phyloP scores from a whole-genome alignment of 37 sponge, comb jelly and placozoan species.

The Chondrosia reniformis region DNA sequence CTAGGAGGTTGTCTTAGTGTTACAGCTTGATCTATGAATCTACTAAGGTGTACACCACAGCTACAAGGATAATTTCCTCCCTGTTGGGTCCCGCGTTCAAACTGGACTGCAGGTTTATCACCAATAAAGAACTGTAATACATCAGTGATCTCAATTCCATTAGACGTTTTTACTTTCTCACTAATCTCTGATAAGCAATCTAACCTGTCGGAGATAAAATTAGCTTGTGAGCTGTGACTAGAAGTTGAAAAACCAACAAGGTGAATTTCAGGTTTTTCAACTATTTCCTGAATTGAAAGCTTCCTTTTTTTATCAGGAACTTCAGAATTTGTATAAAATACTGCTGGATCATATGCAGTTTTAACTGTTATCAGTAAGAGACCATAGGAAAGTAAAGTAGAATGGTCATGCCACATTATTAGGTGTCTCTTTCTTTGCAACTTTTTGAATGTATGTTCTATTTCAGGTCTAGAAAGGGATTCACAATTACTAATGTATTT shows the following conservation, averaged over 20 bases:
- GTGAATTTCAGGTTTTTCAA: slow-evolving; percentile 24
- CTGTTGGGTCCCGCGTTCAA: slow-evolving; percentile 38
- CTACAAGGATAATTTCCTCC: slow-evolving; percentile 34
- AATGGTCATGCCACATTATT: background rate
- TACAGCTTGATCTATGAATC: slow-evolving; percentile 22
- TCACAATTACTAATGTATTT: no score
- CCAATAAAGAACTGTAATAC: slow-evolving; percentile 28
- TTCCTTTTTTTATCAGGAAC: background rate
- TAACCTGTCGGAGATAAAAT: slow-evolving; percentile 28
- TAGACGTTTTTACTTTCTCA: background rate
- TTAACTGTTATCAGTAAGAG: slow-evolving; percentile 1
- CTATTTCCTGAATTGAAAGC: background rate
- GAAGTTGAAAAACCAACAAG: slow-evolving; percentile 18
- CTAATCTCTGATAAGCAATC: slow-evolving; percentile 11
- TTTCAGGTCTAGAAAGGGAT: no score
- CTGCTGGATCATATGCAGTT: slow-evolving; percentile 20
- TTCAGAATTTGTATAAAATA: slow-evolving; percentile 27
- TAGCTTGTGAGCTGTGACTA: slow-evolving; percentile 20
- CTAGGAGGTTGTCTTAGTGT: no score
- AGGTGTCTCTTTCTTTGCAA: background rate
- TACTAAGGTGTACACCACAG: slow-evolving; percentile 16
- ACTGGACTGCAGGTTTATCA: slow-evolving; percentile 33
- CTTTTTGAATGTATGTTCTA: no score
- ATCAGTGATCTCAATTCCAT: slow-evolving; percentile 18
- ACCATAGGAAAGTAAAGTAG: background rate